phyloP scores from a whole-genome alignment of 2,797 vertebrate genomes.

The Poecilia wingei region DNA sequence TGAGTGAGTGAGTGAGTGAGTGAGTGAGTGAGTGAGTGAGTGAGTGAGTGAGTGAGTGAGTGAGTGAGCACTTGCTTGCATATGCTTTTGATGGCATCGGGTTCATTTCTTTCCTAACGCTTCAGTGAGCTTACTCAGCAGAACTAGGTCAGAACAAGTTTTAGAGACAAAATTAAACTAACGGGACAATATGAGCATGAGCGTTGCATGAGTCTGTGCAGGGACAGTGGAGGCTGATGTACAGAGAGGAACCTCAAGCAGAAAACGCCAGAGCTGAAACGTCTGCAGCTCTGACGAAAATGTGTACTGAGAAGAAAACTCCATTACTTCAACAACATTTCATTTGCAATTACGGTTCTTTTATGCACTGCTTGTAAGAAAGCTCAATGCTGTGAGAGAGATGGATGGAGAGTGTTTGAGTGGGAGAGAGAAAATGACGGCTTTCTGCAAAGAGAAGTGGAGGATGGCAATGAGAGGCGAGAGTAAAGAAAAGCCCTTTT shows the following conservation, averaged over 20 bases:
- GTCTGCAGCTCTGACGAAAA: slow-evolving; percentile 18
- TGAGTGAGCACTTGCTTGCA: slow-evolving; percentile 15
- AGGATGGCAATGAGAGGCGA: slow-evolving; percentile 13
- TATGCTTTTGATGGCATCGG: slow-evolving; percentile 56
- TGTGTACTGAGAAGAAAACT: slow-evolving; percentile 10
- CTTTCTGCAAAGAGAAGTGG: slow-evolving; percentile 23
- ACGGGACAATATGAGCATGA: slow-evolving; percentile 39
- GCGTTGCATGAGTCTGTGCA: slow-evolving; percentile 10
- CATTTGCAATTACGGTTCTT: slow-evolving; percentile 28
- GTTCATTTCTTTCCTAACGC: slow-evolving; percentile 68
- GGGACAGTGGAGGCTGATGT: not conserved
- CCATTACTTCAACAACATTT: slow-evolving; percentile 20
- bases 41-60: not conserved
- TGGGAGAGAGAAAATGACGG: slow-evolving; percentile 36
- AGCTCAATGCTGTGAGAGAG: slow-evolving; percentile 5
- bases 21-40: not conserved
- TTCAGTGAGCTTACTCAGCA: slow-evolving; percentile 69
- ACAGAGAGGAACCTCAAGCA: slow-evolving; percentile 12
- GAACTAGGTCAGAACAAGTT: slow-evolving; percentile 68
- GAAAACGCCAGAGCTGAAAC: slow-evolving; percentile 22
- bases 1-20: not conserved
- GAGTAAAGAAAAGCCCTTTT: slow-evolving; percentile 29
- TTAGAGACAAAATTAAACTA: slow-evolving; percentile 59
- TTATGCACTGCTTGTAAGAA: slow-evolving; percentile 1
- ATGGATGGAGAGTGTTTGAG: slow-evolving; percentile 18